Evolutionary conservation across 2,113 vertebrate genomes (phyloP).

Genomic region (Neogale vison): DNA sequence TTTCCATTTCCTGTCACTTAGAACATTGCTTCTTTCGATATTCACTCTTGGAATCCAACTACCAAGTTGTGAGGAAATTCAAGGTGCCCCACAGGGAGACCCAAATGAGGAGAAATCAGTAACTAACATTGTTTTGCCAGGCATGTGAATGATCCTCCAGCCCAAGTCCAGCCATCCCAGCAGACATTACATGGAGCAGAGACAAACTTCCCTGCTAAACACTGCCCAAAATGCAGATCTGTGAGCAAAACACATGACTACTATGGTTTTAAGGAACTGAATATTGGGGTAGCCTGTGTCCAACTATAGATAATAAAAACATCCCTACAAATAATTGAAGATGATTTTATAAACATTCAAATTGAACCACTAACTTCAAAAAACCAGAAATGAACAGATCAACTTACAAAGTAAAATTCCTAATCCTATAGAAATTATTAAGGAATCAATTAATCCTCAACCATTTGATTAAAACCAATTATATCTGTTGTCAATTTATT

Average conservation of each 20-base stretch:
- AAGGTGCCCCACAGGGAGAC: background rate
- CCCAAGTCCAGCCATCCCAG: background rate
- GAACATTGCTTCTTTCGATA: background rate
- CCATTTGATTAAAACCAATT: background rate
- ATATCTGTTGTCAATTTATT: background rate
- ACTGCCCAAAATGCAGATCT: background rate
- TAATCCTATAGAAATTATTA: conserved; percentile 27
- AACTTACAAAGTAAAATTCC: background rate
- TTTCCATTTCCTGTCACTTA: background rate
- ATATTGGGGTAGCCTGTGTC: background rate
- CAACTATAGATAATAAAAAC: background rate
- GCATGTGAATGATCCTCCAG: background rate
- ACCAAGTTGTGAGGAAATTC: background rate
- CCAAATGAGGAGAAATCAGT: background rate
- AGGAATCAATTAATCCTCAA: background rate
- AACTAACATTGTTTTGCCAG: background rate
- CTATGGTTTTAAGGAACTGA: background rate
- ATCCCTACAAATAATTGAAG: background rate
- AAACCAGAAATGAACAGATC: background rate
- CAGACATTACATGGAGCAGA: background rate
- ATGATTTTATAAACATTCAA: conserved; percentile 14
- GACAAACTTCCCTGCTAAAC: background rate
- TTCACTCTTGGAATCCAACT: background rate
- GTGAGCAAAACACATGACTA: background rate
- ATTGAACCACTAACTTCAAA: background rate